Conservation (phyloP, 2,113 vertebrate species). For the Zingel zingel region DNA sequence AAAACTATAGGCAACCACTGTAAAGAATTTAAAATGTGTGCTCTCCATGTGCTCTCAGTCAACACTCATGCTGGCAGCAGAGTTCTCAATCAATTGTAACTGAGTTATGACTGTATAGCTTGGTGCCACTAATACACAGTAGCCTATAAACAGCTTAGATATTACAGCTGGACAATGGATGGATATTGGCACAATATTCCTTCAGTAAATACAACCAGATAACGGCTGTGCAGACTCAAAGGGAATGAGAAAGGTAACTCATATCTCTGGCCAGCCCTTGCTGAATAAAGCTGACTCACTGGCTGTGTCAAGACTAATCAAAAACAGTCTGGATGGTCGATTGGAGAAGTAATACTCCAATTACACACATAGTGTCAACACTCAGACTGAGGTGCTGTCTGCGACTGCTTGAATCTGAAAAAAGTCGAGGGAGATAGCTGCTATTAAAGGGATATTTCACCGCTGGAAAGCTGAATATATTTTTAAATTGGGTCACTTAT, state of each 20-base stretch:
- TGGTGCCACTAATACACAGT: not conserved
- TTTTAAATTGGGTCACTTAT: too few relatives aligned
- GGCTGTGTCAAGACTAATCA: not conserved
- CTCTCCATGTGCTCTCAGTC: constrained; percentile 11
- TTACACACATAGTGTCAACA: constrained; percentile 6
- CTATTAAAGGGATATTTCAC: too few relatives aligned
- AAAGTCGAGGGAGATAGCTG: not conserved
- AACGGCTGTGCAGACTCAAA: constrained; percentile 1
- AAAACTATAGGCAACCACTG: not conserved
- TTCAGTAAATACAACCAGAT: not conserved
- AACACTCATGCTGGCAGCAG: not conserved
- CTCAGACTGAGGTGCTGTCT: not conserved
- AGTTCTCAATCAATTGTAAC: constrained; percentile 13
- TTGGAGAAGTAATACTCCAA: constrained; percentile 12
- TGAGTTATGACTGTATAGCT: not conserved
- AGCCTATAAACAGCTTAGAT: too few relatives aligned
- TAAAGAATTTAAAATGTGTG: constrained; percentile 27
- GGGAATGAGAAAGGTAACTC: constrained; percentile 2
- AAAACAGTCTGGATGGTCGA: not conserved
- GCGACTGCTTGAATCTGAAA: not conserved
- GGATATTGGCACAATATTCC: not conserved
- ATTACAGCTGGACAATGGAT: not conserved
- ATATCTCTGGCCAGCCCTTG: not conserved
- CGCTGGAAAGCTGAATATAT: too few relatives aligned
- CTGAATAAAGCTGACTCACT: constrained; percentile 10